Conservation (phyloP, 2,113 vertebrate genomes). For the Podarcis muralis region DNA sequence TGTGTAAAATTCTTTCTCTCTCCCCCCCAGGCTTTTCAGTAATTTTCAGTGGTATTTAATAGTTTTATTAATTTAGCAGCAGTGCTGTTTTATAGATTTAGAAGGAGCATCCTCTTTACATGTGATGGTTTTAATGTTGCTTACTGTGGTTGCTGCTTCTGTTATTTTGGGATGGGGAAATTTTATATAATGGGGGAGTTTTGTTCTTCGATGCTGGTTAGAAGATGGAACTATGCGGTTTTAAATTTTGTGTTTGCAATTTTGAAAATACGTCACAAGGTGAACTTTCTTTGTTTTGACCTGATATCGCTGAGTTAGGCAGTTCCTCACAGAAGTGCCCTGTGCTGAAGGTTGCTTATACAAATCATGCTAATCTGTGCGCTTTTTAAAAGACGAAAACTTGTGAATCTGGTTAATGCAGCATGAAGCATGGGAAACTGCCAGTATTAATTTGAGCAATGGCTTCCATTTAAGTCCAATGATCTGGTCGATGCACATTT, state of each 20-base stretch:
- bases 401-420: not conserved
- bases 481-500: not conserved
- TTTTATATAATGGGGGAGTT: no score
- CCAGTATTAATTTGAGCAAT: conserved; percentile 15
- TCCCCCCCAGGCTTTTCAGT: no score
- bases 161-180: no score
- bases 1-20: not conserved
- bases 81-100: no score
- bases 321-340: not conserved
- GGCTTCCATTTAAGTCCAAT: not conserved
- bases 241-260: no score
- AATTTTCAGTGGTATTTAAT: no score
- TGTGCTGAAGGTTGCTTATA: not conserved
- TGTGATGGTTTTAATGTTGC: no score
- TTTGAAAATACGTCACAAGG: not conserved
- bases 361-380: not conserved
- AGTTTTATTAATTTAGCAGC: no score
- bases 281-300: not conserved
- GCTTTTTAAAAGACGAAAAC: not conserved
- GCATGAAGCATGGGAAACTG: not conserved
- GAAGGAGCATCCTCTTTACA: no score
- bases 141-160: no score
- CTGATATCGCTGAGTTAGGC: not conserved
- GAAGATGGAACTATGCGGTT: no score
- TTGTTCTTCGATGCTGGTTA: no score